Evolutionary conservation across 2,113 vertebrate genomes (phyloP), one percentile per base, ranked within the genome.

Genomic region (Thalassoma bifasciatum): DNA sequence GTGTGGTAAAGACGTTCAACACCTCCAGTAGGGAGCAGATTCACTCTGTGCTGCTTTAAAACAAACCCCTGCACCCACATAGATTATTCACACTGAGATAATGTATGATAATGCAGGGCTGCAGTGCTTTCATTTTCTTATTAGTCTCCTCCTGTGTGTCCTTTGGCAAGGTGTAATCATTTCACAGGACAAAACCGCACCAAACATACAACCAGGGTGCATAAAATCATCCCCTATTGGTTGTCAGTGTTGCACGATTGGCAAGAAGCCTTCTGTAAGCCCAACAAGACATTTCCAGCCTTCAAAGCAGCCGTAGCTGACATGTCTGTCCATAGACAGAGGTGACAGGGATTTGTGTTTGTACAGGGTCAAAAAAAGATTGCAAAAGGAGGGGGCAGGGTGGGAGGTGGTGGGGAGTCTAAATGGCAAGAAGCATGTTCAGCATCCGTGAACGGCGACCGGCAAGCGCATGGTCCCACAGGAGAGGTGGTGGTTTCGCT

Each of bases 381-480:
- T 58, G 42, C 21, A 60, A 53, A 62, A 61, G 65, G 65, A 62
- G 19, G 54, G 34, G 38, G 49, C 26, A 12, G 40, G 75, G 66
- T 46, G 44, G 44, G 44, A 46, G 14, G 44, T 46, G 19, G 44
- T 17, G 14, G 42, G 42, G 58, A 14, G 75, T 52, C 84, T 87
- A 85, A 90, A 92, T 86, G 87, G 79, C 82, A 68, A 77, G 83
- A 58, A 79, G 82, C 88, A 84, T 81, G 89, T 91, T 92, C 90
- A 84, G 91, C 88, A 85, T 91, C 81, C 79, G 24, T 74, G 89
- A 93, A 72, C 85, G 84, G 88, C 66, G 40, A 71, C 64, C 52
- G 83, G 77, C 44, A 71, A 75, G 81, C 69, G 50, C 64, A 80
- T 37, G 78, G 84, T 93, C 91, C 88, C 90, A 54, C 7, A 74